Evolutionary conservation across 2,888 invertebrate species (phyloP).

Genomic region (Pristionchus arcanus): DNA sequence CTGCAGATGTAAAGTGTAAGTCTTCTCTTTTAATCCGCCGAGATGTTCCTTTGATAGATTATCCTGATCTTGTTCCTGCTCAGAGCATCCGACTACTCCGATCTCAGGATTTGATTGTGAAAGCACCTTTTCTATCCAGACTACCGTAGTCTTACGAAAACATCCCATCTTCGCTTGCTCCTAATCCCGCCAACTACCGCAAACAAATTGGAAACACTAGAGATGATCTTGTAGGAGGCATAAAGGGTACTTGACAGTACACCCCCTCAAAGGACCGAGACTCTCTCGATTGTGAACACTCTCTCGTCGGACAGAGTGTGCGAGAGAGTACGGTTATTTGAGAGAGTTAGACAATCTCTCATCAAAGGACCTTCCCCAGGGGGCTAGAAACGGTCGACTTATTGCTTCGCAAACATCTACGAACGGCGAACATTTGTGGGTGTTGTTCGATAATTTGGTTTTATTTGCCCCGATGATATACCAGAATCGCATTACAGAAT

Average conservation of each 20-base stretch:
- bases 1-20: too few relatives aligned
- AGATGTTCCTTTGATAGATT: not conserved
- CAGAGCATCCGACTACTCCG: not conserved
- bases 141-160: not conserved
- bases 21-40: not conserved
- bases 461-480: too few relatives aligned
- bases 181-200: conserved; percentile 22
- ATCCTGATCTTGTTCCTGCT: not conserved
- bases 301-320: not conserved
- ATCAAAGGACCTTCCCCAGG: conserved; percentile 22
- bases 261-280: too few relatives aligned
- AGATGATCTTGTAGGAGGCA: conserved; percentile 40
- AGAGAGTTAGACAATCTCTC: not conserved
- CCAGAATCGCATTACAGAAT: too few relatives aligned
- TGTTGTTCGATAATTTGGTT: not conserved
- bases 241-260: conserved; percentile 35
- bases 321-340: too few relatives aligned
- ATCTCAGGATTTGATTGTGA: too few relatives aligned
- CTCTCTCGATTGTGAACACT: not conserved
- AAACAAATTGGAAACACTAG: conserved; percentile 34
- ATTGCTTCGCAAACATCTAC: not conserved
- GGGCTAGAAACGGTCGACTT: conserved; percentile 29
- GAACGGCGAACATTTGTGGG: not conserved
- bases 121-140: not conserved
- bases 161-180: not conserved